Evolutionary conservation across 2,797 vertebrate genomes (phyloP).

Genomic region (Pangasius krempfi): DNA sequence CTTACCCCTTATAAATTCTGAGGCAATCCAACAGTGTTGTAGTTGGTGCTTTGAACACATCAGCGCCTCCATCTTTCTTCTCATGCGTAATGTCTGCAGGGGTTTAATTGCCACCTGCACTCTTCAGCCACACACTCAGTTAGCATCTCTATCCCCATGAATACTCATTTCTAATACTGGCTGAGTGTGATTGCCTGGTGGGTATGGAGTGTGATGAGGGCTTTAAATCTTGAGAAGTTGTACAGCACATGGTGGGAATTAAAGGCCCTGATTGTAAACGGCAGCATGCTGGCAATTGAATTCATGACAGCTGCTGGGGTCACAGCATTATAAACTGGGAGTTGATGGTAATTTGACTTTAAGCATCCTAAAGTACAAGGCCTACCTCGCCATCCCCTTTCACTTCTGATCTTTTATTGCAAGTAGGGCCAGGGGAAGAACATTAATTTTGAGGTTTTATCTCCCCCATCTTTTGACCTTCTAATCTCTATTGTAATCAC

Average conservation of each 20-base stretch:
- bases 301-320: conserved; percentile 75
- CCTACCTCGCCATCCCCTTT: conserved; percentile 64
- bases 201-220: conserved; percentile 50
- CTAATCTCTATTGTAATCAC: conserved; percentile 79
- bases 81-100: conserved; percentile 51
- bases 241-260: conserved; percentile 69
- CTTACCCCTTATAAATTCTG: not conserved
- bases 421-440: conserved; percentile 68
- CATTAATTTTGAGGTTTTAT: conserved; percentile 72
- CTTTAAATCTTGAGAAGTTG: conserved; percentile 60
- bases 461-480: conserved; percentile 53
- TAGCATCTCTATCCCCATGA: conserved; percentile 45
- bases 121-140: conserved; percentile 42
- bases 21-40: not conserved
- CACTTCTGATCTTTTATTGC: conserved; percentile 69
- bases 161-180: conserved; percentile 51
- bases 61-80: conserved; percentile 2
- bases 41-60: conserved; percentile 5
- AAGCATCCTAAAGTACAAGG: conserved; percentile 77
- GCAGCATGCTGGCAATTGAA: conserved; percentile 64
- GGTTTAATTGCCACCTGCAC: conserved; percentile 51
- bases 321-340: conserved; percentile 61
- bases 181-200: conserved; percentile 54
- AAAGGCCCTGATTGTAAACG: conserved; percentile 69
- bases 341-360: conserved; percentile 75